Evolutionary conservation across 2,888 invertebrate genomes (phyloP).

Genomic region (Myopa tessellatipennis): DNA sequence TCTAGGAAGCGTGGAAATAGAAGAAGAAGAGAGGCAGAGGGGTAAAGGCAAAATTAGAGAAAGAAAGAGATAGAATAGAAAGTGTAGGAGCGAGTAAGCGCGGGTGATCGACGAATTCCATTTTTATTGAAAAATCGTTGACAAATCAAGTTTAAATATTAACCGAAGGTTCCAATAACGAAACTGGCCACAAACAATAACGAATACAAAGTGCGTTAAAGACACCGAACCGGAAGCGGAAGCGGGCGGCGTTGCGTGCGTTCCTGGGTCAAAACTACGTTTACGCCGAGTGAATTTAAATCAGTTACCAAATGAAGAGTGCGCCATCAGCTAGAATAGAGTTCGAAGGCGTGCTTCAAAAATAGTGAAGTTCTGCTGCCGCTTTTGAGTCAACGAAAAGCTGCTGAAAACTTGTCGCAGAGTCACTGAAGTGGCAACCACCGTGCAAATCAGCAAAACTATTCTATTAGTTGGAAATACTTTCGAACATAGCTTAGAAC

Average conservation of each 20-base stretch:
- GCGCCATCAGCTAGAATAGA: neutral
- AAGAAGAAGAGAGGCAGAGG: neutral
- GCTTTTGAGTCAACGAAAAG: neutral
- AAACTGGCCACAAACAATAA: neutral
- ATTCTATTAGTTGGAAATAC: too few relatives aligned
- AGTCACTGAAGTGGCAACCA: neutral
- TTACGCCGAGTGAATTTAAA: slow-evolving; percentile 17
- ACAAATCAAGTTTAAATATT: neutral
- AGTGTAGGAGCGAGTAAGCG: neutral
- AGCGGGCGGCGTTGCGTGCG: neutral
- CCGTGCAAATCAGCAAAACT: too few relatives aligned
- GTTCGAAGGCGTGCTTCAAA: neutral
- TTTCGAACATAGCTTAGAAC: too few relatives aligned
- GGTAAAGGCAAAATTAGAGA: neutral
- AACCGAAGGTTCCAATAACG: neutral
- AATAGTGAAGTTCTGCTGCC: neutral
- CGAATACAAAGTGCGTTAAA: neutral
- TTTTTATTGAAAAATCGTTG: neutral
- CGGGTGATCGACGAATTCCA: too few relatives aligned
- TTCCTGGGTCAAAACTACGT: slow-evolving; percentile 6
- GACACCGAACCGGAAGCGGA: slow-evolving; percentile 12
- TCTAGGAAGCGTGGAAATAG: neutral
- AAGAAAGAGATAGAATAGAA: neutral
- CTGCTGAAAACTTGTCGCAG: neutral
- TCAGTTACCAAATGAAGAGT: neutral